A percentile compares a stretch with the other conserved stretches of the same genome.
phyloP scores from a whole-genome alignment of 2,113 vertebrate species.

The Megaleporinus macrocephalus region DNA sequence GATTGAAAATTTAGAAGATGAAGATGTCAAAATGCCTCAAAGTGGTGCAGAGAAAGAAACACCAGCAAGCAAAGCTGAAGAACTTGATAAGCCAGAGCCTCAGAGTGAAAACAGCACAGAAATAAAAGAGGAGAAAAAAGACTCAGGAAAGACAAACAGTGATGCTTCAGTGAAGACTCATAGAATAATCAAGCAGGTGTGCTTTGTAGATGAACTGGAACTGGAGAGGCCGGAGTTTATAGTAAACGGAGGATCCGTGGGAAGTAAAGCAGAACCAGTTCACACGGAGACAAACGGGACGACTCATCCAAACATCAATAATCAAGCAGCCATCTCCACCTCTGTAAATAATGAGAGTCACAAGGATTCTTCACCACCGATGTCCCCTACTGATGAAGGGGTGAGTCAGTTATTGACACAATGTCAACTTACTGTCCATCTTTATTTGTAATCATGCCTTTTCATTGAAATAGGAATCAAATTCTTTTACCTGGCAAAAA shows the following conservation, averaged over 20 bases:
- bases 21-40: background rate
- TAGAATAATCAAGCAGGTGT: constrained; percentile 51
- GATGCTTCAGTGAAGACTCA: background rate
- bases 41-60: background rate
- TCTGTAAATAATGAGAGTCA: background rate
- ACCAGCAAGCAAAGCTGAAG: background rate
- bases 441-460: too few species aligned
- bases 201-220: constrained; percentile 35
- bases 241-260: constrained; percentile 18
- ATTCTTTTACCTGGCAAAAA: too few species aligned
- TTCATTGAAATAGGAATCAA: too few species aligned
- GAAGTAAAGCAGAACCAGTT: background rate
- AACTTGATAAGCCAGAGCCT: background rate
- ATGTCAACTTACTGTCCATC: background rate
- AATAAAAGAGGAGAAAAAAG: background rate
- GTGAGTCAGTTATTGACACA: constrained; percentile 38
- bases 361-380: background rate
- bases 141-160: background rate
- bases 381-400: constrained; percentile 33
- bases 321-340: background rate
- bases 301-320: constrained; percentile 5
- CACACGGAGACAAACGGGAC: constrained; percentile 29
- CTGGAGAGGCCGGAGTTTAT: background rate
- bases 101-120: background rate
- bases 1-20: background rate